Evolutionary conservation across 2,113 vertebrate genomes (phyloP).

Genomic region (Baryphthengus martii): DNA sequence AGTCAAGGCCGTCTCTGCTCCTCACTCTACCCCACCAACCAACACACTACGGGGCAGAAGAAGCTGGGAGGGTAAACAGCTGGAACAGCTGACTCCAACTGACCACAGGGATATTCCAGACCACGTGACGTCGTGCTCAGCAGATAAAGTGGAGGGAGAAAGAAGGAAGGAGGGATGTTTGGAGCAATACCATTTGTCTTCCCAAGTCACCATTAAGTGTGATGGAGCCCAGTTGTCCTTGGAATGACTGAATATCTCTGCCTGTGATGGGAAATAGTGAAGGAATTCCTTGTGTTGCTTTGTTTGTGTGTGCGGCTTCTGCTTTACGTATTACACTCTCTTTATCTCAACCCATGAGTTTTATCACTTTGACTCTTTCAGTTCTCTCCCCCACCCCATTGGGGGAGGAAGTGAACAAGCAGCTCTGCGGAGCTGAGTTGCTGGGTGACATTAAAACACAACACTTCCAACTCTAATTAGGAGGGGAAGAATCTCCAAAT

Average conservation of each 20-base stretch:
- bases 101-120: no score
- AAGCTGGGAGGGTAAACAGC: neutral
- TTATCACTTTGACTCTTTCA: neutral
- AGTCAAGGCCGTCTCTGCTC: neutral
- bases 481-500: neutral
- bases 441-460: no score
- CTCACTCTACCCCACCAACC: neutral
- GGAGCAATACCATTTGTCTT: neutral
- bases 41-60: neutral
- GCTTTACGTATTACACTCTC: neutral
- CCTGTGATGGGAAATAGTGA: neutral
- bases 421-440: neutral
- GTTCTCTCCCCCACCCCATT: neutral
- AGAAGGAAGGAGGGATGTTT: neutral
- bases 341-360: neutral
- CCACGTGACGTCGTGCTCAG: no score
- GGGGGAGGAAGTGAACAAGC: neutral
- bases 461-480: neutral
- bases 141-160: no score
- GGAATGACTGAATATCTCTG: neutral
- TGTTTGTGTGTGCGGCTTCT: neutral
- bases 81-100: no score
- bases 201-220: neutral
- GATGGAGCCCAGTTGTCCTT: neutral
- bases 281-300: neutral